These are phyloP conservation scores for Cheiracanthium punctorium DNA, from an alignment of 2,888 invertebrate species.

Conservation along the genomic window DNA sequence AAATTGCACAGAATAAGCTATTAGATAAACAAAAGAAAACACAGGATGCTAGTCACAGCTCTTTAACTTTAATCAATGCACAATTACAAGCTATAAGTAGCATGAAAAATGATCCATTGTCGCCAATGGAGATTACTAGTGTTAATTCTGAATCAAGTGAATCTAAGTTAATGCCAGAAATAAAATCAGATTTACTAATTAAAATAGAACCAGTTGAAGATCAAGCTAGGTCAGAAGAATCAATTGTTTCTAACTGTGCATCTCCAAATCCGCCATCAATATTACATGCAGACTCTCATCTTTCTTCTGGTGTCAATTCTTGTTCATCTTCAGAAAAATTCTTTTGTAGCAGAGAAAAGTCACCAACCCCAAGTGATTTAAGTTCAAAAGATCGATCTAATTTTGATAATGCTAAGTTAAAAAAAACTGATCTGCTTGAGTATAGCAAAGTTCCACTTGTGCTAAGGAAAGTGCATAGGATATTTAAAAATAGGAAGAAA, in stretches of 20 bases:
- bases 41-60: slow-evolving; percentile 71
- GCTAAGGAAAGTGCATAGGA: slow-evolving; percentile 64
- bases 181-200: slow-evolving; percentile 39
- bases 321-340: slow-evolving; percentile 51
- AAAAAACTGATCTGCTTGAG: slow-evolving; percentile 7
- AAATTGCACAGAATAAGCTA: slow-evolving; percentile 77
- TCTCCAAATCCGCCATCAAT: slow-evolving; percentile 54
- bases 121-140: slow-evolving; percentile 46
- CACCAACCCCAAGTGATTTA: slow-evolving; percentile 44
- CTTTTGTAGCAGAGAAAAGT: slow-evolving; percentile 41
- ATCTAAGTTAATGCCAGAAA: slow-evolving; percentile 23
- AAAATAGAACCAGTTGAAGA: slow-evolving; percentile 52
- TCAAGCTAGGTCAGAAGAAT: slow-evolving; percentile 36
- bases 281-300: slow-evolving; percentile 46
- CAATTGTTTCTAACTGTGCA: slow-evolving; percentile 44
- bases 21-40: slow-evolving; percentile 76
- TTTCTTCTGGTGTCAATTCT: slow-evolving; percentile 55
- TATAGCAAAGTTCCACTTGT: slow-evolving; percentile 57
- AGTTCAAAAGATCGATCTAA: slow-evolving; percentile 47
- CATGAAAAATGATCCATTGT: slow-evolving; percentile 52
- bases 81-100: slow-evolving; percentile 30
- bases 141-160: slow-evolving; percentile 58
- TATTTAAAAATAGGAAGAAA: slow-evolving; percentile 66
- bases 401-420: slow-evolving; percentile 8
- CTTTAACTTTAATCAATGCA: slow-evolving; percentile 35